phyloP scores from a whole-genome alignment of 2,888 invertebrate species.

The Andricus curvator region DNA sequence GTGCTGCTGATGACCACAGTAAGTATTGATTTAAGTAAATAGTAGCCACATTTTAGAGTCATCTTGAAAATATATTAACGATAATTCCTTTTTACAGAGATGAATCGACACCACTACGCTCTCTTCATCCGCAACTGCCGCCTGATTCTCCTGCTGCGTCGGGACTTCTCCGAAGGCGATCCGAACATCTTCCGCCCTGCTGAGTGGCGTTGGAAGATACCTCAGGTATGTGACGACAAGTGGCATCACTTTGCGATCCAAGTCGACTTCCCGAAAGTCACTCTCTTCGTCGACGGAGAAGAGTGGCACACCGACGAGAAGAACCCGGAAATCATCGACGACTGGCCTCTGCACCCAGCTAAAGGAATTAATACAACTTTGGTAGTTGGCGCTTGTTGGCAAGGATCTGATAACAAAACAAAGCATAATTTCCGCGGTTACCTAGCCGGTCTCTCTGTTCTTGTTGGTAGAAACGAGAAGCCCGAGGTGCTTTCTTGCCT shows the following conservation, averaged over 20 bases:
- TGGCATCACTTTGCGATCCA: conserved; percentile 99
- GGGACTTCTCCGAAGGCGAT: conserved; percentile 95
- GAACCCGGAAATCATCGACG: conserved; percentile 98
- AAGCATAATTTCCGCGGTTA: conserved; percentile 95
- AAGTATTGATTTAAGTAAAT: conserved; percentile 75
- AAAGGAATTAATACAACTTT: conserved; percentile 96
- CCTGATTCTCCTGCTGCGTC: conserved; percentile 92
- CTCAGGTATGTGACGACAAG: conserved; percentile 97
- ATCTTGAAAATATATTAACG: neutral
- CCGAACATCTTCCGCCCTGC: conserved; percentile 97
- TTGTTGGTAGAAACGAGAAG: conserved; percentile 87
- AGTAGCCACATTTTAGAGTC: neutral
- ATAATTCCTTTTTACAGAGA: conserved; percentile 83
- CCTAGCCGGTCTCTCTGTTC: conserved; percentile 90
- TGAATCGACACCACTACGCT: conserved; percentile 99
- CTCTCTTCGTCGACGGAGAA: conserved; percentile 93
- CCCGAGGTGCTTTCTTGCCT: conserved; percentile 87
- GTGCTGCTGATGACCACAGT: conserved; percentile 99
- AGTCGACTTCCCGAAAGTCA: conserved; percentile 94
- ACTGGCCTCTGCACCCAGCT: conserved; percentile 98
- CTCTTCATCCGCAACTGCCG: conserved; percentile 98
- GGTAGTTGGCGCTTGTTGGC: conserved; percentile 98
- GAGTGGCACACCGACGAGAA: conserved; percentile 83
- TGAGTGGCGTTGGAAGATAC: conserved; percentile 98
- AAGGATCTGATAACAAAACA: conserved; percentile 94